Evolutionary conservation across 2,888 invertebrate genomes (phyloP), one percentile per base, ranked within the genome.

Genomic region (Xestoiulus laeticollis): DNA sequence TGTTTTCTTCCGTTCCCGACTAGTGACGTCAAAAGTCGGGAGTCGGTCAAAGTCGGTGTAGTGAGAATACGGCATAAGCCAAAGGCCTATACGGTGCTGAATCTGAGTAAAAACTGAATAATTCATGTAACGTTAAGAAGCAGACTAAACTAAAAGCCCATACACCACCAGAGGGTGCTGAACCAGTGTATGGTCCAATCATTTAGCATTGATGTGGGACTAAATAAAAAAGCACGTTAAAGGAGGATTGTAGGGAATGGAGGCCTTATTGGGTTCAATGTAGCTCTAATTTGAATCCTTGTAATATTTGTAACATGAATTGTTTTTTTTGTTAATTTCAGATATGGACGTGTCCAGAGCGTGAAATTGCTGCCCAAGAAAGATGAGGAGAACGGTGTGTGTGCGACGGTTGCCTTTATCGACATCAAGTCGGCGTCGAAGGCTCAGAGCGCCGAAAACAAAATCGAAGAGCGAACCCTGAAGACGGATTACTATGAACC

Each of bases 331-430:
- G 16, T 32, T 5, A 32, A 10, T 33, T 85, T 2, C 94, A 97
- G 97, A 94, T 97, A 97, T 97, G 97, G 97, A 94, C 97, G 97
- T 94, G 97, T 98, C 94, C 98, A 98, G 94, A 97, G 96, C 95
- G 97, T 97, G 94, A 97, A 97, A 94, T 94, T 97, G 93, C 94
- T 97, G 94, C 95, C 96, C 89, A 91, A 90, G 90, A 91, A 90
- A 87, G 90, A 91, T 86, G 91, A 90, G n/a, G 33, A 87, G 14
- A 85, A 85, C 32, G 87, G 87, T n/a, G 86, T 95, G 93, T 96
- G 96, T 93, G 96, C 96, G 93, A 96, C 96, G 92, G 96, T 97
- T 93, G 96, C 96, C 93, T 98, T 98, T 94, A 97, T 97, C 95
- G 98, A 98, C 94, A 97, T 98, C 94, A 97, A 96, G 94, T 97